phyloP scores from a whole-genome alignment of 2,113 vertebrate species.

The Catharus minimus region DNA sequence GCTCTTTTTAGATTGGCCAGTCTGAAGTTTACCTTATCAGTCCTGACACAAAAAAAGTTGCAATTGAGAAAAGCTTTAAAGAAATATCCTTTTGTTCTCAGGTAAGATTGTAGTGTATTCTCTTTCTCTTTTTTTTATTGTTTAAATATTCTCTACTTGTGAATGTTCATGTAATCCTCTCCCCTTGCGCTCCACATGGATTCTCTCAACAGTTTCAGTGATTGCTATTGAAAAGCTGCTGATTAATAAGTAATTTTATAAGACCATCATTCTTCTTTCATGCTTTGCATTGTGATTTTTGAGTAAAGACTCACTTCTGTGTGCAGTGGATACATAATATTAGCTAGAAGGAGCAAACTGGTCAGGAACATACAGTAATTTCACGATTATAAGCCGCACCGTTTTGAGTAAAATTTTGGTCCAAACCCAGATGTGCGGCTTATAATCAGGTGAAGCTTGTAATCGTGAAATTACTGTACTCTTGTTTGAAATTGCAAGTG shows the following conservation, averaged over 20 bases:
- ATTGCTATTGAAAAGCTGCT: neutral
- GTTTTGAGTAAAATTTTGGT: too few species aligned
- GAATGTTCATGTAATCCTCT: neutral
- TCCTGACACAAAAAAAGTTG: slow-evolving; percentile 96
- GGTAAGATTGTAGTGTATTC: slow-evolving; percentile 72
- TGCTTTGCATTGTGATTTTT: neutral
- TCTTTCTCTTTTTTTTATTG: neutral
- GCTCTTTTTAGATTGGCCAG: slow-evolving; percentile 86
- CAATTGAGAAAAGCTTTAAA: slow-evolving; percentile 96
- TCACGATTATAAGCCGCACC: too few species aligned
- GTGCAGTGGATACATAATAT: neutral
- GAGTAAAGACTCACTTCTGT: neutral
- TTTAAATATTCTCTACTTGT: neutral
- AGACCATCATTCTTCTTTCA: neutral
- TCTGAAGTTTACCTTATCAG: slow-evolving; percentile 97
- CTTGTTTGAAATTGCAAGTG: neutral
- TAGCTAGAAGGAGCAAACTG: neutral
- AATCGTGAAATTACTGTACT: neutral
- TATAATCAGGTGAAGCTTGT: too few species aligned
- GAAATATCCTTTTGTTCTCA: slow-evolving; percentile 99
- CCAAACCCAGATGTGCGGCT: too few species aligned
- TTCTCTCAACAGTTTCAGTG: neutral
- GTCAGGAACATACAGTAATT: neutral
- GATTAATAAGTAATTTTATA: neutral
- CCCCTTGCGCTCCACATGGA: neutral